These are phyloP conservation scores for Omphaloscelis lunosa DNA, from an alignment of 2,888 invertebrate genomes.

Conservation along the genomic window DNA sequence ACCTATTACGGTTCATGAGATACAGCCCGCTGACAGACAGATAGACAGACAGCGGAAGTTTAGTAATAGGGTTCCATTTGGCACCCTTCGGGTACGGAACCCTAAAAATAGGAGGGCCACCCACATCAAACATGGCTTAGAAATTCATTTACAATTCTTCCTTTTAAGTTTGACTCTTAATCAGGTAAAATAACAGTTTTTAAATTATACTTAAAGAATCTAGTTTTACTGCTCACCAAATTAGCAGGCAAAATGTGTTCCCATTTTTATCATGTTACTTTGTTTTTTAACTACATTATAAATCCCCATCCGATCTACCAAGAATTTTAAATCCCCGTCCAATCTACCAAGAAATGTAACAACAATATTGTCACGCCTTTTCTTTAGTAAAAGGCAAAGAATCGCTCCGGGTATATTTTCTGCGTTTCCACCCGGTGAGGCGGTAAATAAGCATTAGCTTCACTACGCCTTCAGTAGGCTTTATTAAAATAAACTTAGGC, in stretches of 20 bases:
- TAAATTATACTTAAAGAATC: not conserved
- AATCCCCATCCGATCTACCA: slow-evolving; percentile 1
- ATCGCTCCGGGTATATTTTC: slow-evolving; percentile 54
- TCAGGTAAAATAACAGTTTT: not conserved
- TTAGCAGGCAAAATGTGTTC: too few relatives aligned
- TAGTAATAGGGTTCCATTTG: too few relatives aligned
- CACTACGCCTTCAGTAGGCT: slow-evolving; percentile 16
- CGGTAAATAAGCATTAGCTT: slow-evolving; percentile 70
- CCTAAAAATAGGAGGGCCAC: not conserved
- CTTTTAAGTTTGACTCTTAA: not conserved
- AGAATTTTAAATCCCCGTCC: slow-evolving; percentile 3
- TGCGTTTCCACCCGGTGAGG: slow-evolving; percentile 50
- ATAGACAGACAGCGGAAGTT: too few relatives aligned
- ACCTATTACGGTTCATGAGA: too few relatives aligned
- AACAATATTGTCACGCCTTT: slow-evolving; percentile 32
- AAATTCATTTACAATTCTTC: not conserved
- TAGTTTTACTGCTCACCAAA: not conserved
- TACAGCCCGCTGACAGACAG: too few relatives aligned
- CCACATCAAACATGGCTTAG: not conserved
- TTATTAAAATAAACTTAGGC: slow-evolving; percentile 42
- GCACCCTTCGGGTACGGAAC: too few relatives aligned
- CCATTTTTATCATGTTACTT: not conserved
- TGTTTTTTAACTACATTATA: not conserved
- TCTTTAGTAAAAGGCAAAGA: slow-evolving; percentile 30
- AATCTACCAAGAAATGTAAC: slow-evolving; percentile 14